Evolutionary conservation across 2,888 invertebrate species (phyloP).

Genomic region (Conistra vaccinii): DNA sequence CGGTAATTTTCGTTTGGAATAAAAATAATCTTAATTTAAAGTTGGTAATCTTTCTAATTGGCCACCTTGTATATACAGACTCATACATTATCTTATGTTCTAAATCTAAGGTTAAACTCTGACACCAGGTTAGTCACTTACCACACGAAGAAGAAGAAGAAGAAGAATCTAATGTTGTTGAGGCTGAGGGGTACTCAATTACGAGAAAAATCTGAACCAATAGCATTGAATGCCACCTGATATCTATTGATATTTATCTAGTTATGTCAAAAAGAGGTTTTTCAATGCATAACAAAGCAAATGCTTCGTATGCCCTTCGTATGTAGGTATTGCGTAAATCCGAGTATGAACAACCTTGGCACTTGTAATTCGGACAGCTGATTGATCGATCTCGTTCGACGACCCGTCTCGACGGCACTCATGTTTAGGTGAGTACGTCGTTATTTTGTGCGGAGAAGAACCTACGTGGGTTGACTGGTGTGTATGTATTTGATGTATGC

Average conservation of each 20-base stretch:
- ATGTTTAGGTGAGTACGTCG: constrained; percentile 17
- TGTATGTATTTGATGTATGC: not conserved
- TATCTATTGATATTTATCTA: not conserved
- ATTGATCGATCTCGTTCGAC: constrained; percentile 41
- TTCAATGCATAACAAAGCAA: no score
- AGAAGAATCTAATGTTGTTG: no score
- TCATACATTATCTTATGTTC: not conserved
- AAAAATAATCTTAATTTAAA: no score
- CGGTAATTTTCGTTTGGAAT: no score
- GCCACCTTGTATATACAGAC: no score
- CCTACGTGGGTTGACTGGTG: not conserved
- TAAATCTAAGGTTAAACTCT: no score
- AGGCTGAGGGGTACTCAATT: not conserved
- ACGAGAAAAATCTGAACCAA: not conserved
- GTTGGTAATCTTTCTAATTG: no score
- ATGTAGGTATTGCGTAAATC: not conserved
- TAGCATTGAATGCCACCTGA: not conserved
- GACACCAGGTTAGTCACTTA: no score
- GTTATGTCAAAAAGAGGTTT: not conserved
- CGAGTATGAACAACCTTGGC: constrained; percentile 1
- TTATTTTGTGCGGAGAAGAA: constrained; percentile 27
- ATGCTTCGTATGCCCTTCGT: no score
- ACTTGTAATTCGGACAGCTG: constrained; percentile 31
- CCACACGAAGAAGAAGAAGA: no score
- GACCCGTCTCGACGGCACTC: constrained; percentile 21